Percentiles rank a stretch among this genome's conserved stretches.
These are phyloP conservation scores for Labrus mixtus DNA, from an alignment of 2,113 vertebrate genomes.

Conservation along the genomic window DNA sequence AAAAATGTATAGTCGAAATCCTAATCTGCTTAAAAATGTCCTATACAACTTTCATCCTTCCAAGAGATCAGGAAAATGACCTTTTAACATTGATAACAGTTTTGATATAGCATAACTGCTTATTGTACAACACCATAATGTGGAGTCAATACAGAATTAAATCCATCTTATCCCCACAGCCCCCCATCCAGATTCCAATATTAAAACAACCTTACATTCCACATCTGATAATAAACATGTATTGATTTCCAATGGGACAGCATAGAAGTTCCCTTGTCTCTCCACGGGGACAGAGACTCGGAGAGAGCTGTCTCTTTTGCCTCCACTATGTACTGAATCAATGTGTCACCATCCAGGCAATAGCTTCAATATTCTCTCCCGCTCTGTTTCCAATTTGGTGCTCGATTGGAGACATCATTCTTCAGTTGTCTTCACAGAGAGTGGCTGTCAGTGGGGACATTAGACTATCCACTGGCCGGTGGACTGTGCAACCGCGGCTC, in stretches of 20 bases:
- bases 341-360: constrained; percentile 75
- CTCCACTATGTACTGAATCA: constrained; percentile 82
- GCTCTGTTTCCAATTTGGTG: constrained; percentile 87
- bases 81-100: background rate
- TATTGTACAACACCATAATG: constrained; percentile 20
- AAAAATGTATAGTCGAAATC: too few relatives aligned
- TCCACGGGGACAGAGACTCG: constrained; percentile 64
- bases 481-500: constrained; percentile 23
- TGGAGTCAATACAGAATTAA: constrained; percentile 6
- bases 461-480: constrained; percentile 40
- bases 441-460: constrained; percentile 57
- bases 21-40: background rate
- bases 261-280: constrained; percentile 76
- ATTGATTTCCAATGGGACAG: constrained; percentile 89
- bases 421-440: constrained; percentile 73
- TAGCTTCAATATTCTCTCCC: constrained; percentile 78
- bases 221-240: constrained; percentile 85
- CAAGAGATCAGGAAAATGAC: background rate
- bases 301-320: constrained; percentile 69
- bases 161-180: background rate
- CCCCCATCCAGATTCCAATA: constrained; percentile 63
- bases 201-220: constrained; percentile 82
- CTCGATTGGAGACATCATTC: constrained; percentile 86
- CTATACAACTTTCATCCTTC: background rate
- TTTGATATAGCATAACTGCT: background rate